These are phyloP conservation scores for Idris sp. DNA, from an alignment of 1,140 invertebrate genomes.

Conservation along the genomic window DNA sequence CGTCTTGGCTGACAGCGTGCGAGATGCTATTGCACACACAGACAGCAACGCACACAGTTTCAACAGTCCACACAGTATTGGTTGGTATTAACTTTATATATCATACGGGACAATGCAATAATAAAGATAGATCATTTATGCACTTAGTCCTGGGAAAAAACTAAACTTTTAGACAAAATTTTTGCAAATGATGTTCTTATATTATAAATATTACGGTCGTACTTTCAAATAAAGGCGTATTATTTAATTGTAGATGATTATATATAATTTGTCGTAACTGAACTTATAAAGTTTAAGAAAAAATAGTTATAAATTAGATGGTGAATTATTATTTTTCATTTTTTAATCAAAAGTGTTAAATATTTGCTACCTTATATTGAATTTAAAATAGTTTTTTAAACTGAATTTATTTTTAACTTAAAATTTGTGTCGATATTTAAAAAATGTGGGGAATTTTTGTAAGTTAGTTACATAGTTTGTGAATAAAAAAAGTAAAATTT, in stretches of 20 bases:
- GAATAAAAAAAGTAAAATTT: too few species aligned
- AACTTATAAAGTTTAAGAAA: too few species aligned
- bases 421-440: too few species aligned
- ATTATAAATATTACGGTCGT: slow-evolving; percentile 43
- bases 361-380: too few species aligned
- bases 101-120: slow-evolving; percentile 43
- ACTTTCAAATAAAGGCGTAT: slow-evolving; percentile 13
- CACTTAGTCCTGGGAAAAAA: slow-evolving; percentile 41
- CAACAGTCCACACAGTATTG: slow-evolving; percentile 12
- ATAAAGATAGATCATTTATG: slow-evolving; percentile 36
- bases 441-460: too few species aligned
- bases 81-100: slow-evolving; percentile 39
- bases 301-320: too few species aligned
- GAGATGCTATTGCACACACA: slow-evolving; percentile 6
- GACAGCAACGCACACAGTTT: not conserved
- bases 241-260: slow-evolving; percentile 29
- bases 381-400: too few species aligned
- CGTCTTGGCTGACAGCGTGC: slow-evolving; percentile 43
- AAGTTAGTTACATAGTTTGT: too few species aligned
- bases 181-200: slow-evolving; percentile 17
- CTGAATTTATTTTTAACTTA: too few species aligned
- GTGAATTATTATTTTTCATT: too few species aligned
- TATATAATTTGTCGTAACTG: slow-evolving; percentile 41
- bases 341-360: too few species aligned
- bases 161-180: slow-evolving; percentile 49